Evolutionary conservation across 2,888 invertebrate genomes (phyloP), one percentile per base, ranked within the genome.

Genomic region (Leptinotarsa rubiginosa): DNA sequence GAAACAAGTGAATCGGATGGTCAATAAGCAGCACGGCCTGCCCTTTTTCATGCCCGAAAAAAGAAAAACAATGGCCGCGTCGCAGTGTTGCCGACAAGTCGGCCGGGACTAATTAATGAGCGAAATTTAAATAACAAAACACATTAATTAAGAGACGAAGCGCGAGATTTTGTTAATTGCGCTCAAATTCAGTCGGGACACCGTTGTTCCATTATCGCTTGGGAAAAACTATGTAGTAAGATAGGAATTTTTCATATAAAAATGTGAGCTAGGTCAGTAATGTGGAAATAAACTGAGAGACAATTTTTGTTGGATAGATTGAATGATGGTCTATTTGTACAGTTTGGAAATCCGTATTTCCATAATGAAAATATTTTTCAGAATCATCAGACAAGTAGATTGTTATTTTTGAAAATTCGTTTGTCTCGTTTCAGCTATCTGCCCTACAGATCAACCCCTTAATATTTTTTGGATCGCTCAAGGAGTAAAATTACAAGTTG

Each of bases 51-150:
- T 10, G 62, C 62, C 25, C 41, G 62, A 12, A 47, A 69, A 69
- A 69, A 54, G 69, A 64, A 50, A 68, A 69, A 71, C 73, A 73
- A 71, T 69, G 73, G 59, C 72, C 56, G 62, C 65, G 47, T 50
- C 65, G 76, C 70, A 71, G 56, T 75, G 78, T 75, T 77, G 72
- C 72, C 78, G 75, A 75, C 77, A 79, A 75, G 73, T 74, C 75
- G 64, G 69, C 65, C 54, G 75, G 65, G 69, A 72, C 76, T 80
- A 81, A 81, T 80, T 81, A 81, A 80, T 78, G 79, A 75, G 69
- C 67, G 22, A 49, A 76, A 79, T 81, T 76, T 80, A 76, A 77
- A 81, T 80, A 75, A 79, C 81, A 79, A 79, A 78, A 79, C 78
- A 77, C 77, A 78, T 80, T 80, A 78, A 80, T 80, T 78, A 79